These are phyloP conservation scores for Teinopalpus imperialis DNA, from an alignment of 2,888 invertebrate species.

Conservation along the genomic window DNA sequence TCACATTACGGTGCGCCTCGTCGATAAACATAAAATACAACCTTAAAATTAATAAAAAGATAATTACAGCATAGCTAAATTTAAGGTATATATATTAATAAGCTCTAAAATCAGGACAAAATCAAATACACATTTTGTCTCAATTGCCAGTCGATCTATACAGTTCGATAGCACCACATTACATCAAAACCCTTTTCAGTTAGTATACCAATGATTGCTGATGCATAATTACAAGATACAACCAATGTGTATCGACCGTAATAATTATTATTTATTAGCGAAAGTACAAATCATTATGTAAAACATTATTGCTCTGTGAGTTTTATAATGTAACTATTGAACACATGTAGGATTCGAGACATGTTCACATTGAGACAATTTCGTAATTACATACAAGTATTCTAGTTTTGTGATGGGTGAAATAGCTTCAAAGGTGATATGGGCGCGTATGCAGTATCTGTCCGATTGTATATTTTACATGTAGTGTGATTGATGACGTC, in stretches of 20 bases:
- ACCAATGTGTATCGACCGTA: slow-evolving; percentile 24
- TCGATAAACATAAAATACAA: slow-evolving; percentile 53
- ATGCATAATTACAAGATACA: slow-evolving; percentile 31
- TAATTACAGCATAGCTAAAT: slow-evolving; percentile 76
- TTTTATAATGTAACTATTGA: slow-evolving; percentile 31
- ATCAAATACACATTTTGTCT: slow-evolving; percentile 70
- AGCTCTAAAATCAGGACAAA: slow-evolving; percentile 80
- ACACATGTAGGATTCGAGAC: slow-evolving; percentile 29
- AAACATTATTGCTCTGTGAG: slow-evolving; percentile 53
- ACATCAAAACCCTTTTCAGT: slow-evolving; percentile 52
- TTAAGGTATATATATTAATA: slow-evolving; percentile 76
- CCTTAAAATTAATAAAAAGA: slow-evolving; percentile 73
- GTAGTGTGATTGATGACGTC: neutral
- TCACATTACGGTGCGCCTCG: slow-evolving; percentile 45
- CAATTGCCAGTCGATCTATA: slow-evolving; percentile 63
- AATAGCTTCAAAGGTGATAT: slow-evolving; percentile 37
- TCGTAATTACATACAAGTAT: slow-evolving; percentile 36
- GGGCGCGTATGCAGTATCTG: no score
- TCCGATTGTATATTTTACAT: no score
- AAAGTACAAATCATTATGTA: slow-evolving; percentile 39
- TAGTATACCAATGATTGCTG: slow-evolving; percentile 56
- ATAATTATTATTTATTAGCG: slow-evolving; percentile 38
- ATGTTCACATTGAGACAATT: slow-evolving; percentile 29
- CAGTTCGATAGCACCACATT: slow-evolving; percentile 75
- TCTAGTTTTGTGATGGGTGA: slow-evolving; percentile 46